A percentile compares a stretch with the other conserved stretches of the same genome.
phyloP scores from a whole-genome alignment of 2,113 vertebrate genomes.

The Neodontobutis hainanensis region DNA sequence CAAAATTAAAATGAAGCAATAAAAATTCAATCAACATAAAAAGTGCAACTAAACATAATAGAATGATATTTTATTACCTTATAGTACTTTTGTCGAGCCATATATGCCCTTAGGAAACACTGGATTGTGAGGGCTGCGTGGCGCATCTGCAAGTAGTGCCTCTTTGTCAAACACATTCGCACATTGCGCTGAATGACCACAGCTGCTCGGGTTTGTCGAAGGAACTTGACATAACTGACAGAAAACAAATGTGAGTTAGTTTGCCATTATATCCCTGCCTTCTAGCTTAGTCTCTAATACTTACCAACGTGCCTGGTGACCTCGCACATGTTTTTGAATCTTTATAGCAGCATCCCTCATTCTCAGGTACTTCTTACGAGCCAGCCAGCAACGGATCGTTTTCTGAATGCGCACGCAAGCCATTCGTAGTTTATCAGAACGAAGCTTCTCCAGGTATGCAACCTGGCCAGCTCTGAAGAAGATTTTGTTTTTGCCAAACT shows the following conservation, averaged over 20 bases:
- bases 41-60: neutral
- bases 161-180: slow-evolving; percentile 84
- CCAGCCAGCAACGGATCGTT: slow-evolving; percentile 92
- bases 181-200: slow-evolving; percentile 85
- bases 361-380: slow-evolving; percentile 89
- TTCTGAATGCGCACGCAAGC: slow-evolving; percentile 96
- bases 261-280: neutral
- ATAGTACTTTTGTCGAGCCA: slow-evolving; percentile 83
- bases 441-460: slow-evolving; percentile 95
- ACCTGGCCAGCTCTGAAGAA: slow-evolving; percentile 98
- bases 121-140: slow-evolving; percentile 85
- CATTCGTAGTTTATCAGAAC: slow-evolving; percentile 88
- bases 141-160: slow-evolving; percentile 76
- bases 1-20: neutral
- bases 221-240: slow-evolving; percentile 83
- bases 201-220: slow-evolving; percentile 87
- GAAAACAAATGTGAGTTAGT: slow-evolving; percentile 1
- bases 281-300: slow-evolving; percentile 23
- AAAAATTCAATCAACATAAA: neutral
- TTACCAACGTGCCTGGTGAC: slow-evolving; percentile 91
- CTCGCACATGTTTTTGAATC: slow-evolving; percentile 89
- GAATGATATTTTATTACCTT: slow-evolving; percentile 77
- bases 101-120: slow-evolving; percentile 82
- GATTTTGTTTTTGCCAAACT: slow-evolving; percentile 97
- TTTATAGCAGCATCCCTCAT: slow-evolving; percentile 86